These are phyloP conservation scores for Argyresthia goedartella DNA, from an alignment of 2,888 invertebrate genomes.

Conservation along the genomic window DNA sequence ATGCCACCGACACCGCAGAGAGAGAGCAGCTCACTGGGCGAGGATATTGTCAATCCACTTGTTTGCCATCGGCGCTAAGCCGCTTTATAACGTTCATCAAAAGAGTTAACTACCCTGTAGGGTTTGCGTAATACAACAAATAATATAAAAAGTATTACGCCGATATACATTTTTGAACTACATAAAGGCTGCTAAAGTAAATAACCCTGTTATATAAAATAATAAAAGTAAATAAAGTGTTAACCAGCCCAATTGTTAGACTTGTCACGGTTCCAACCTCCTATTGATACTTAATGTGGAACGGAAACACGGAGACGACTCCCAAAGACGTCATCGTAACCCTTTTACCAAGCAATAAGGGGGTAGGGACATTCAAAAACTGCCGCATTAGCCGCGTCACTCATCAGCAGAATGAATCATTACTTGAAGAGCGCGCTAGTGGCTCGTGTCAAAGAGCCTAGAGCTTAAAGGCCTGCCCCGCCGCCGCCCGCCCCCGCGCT, in stretches of 20 bases:
- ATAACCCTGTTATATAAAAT: no score
- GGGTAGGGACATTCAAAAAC: constrained; percentile 26
- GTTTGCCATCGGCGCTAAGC: constrained; percentile 23
- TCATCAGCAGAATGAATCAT: constrained; percentile 71
- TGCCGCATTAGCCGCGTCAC: constrained; percentile 64
- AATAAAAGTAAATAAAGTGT: no score
- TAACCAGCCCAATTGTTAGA: no score
- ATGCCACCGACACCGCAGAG: constrained; percentile 1
- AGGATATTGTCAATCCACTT: constrained; percentile 18
- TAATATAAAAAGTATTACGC: no score
- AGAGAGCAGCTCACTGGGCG: background rate
- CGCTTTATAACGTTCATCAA: constrained; percentile 26
- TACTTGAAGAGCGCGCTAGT: constrained; percentile 70
- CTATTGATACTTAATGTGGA: no score
- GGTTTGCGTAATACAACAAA: no score
- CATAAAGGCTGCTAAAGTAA: no score
- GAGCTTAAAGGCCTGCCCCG: constrained; percentile 64
- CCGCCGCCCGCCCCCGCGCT: constrained; percentile 20
- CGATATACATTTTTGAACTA: no score
- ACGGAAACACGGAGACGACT: no score
- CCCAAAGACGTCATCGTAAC: background rate
- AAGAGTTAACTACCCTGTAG: constrained; percentile 7
- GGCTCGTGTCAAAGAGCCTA: constrained; percentile 68
- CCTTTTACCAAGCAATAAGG: constrained; percentile 43
- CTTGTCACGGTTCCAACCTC: no score